Evolutionary conservation across 35 echinoderm and acorn worm genomes (phyloP).

Genomic region (Lytechinus variegatus): DNA sequence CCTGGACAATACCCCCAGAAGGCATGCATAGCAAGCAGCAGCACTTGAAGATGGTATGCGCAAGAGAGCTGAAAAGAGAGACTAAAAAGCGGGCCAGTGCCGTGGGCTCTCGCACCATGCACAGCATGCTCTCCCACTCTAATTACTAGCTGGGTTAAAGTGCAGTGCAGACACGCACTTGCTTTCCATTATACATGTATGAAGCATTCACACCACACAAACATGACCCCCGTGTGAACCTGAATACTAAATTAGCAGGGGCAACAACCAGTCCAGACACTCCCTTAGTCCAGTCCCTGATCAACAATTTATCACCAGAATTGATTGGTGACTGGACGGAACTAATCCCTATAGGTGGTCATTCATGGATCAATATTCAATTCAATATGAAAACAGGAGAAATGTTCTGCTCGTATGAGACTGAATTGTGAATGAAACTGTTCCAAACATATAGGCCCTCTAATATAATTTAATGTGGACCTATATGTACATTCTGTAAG

Average conservation of each 20-base stretch:
- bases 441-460: too few species aligned
- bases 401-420: too few species aligned
- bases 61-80: slow-evolving; percentile 9
- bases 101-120: background rate
- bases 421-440: too few species aligned
- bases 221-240: background rate
- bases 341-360: background rate
- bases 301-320: background rate
- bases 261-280: slow-evolving; percentile 7
- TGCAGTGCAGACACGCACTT: slow-evolving; percentile 8
- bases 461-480: too few species aligned
- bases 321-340: background rate
- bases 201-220: slow-evolving; percentile 10
- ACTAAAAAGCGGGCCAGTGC: slow-evolving; percentile 16
- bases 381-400: background rate
- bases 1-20: background rate
- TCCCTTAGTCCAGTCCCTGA: background rate
- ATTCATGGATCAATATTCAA: background rate
- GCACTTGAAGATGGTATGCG: background rate
- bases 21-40: background rate
- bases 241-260: slow-evolving; percentile 12
- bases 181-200: background rate
- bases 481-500: too few species aligned
- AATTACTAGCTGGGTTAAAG: slow-evolving; percentile 3
- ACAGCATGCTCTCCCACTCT: slow-evolving; percentile 7